Base-by-base conservation (phyloP, 2,797 vertebrate species). In the Lophius americanus region DNA sequence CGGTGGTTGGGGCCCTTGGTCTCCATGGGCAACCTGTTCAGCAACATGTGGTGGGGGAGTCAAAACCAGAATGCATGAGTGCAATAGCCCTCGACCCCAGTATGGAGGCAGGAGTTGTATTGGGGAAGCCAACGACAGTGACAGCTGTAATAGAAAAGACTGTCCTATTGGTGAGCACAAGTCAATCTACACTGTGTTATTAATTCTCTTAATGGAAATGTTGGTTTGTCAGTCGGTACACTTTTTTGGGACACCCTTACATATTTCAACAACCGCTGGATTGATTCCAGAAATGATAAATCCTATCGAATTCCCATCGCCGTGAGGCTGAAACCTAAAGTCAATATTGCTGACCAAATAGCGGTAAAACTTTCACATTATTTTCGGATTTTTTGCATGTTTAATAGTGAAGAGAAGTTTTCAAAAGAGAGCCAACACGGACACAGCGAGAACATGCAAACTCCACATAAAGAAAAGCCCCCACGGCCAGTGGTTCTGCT, bases 1-100 rank as follows among this genome's bases (percentile, higher is more conserved):
- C 3, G 98, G 98, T 6, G 93, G 93, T 70, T 99, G 97, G 97
- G 96, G 98, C 64, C 97, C 97, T 1, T 99, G 97, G 97, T 98
- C 97, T 59, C 98, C 97, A 0, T 99, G 97, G 97, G 98, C 97
- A 3, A 89, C 93, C 57, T 99, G 97, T 81, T 95, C 96, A 0
- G 93, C 94, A 51, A 96, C 96, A 48, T 99, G 98, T 39, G 96
- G 94, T 1, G 97, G 97, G 9, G 98, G 98, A 32, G 80, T 96
- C 59, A 95, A 93, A 51, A 95, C 95, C 68, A 92, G 97, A 3
- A 93, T 91, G 0, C 95, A 95, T 0, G 92, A 94, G 68, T 99
- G 97, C 80, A 98, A 99, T 86, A 98, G 96, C 64, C 98, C 98
- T 0, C 90, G 91, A 48, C 97, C 97, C 7, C 95, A 95, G 80